These are phyloP conservation scores for Drosophila pruinosa DNA, from an alignment of 1,140 invertebrate genomes.

Conservation along the genomic window DNA sequence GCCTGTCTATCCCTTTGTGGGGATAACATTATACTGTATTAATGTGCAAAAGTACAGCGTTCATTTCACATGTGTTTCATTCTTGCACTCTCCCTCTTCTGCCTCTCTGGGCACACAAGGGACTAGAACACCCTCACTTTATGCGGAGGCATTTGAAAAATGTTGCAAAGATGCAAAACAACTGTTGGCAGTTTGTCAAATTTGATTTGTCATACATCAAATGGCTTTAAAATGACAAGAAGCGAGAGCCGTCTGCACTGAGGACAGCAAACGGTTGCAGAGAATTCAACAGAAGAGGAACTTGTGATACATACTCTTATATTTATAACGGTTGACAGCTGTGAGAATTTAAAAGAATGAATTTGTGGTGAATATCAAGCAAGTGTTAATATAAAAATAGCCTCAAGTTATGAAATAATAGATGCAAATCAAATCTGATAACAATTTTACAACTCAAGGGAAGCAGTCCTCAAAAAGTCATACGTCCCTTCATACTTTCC, in stretches of 20 bases:
- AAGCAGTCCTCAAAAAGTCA: neutral
- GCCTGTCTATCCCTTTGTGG: slow-evolving; percentile 3
- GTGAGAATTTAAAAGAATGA: neutral
- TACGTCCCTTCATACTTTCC: too few relatives aligned
- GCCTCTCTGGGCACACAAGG: neutral
- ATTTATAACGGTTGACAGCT: neutral
- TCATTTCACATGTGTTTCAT: slow-evolving; percentile 64
- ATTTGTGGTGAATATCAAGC: slow-evolving; percentile 4
- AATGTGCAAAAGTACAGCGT: slow-evolving; percentile 61
- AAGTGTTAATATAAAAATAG: slow-evolving; percentile 12
- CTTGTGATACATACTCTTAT: neutral
- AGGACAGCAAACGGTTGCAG: slow-evolving; percentile 15
- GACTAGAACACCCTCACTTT: neutral
- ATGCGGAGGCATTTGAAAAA: slow-evolving; percentile 53
- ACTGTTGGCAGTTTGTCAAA: slow-evolving; percentile 80
- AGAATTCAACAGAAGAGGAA: neutral
- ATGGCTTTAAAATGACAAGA: slow-evolving; percentile 74
- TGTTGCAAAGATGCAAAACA: slow-evolving; percentile 76
- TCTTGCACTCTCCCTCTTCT: neutral
- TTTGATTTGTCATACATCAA: slow-evolving; percentile 81
- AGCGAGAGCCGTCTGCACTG: slow-evolving; percentile 38
- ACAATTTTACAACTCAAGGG: neutral
- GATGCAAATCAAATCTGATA: neutral
- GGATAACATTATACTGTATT: slow-evolving; percentile 62
- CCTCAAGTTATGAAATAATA: neutral